phyloP scores from a whole-genome alignment of 2,888 invertebrate genomes.

The Gasteruption jaculator region DNA sequence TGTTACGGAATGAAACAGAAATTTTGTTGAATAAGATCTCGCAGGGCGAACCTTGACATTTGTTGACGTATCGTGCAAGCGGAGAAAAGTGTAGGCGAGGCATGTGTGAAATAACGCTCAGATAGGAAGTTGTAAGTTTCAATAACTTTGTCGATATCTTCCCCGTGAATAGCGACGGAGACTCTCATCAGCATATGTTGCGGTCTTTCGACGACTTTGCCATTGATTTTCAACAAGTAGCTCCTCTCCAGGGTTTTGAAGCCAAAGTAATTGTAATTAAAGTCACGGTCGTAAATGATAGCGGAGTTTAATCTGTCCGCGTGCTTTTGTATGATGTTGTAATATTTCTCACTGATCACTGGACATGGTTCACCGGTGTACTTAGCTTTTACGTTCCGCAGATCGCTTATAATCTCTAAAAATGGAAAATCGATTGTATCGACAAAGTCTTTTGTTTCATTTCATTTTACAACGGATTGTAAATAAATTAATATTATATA shows the following conservation, averaged over 20 bases:
- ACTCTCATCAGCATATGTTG: slow-evolving; percentile 99
- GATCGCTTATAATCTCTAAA: slow-evolving; percentile 85
- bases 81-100: slow-evolving; percentile 94
- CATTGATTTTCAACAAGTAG: slow-evolving; percentile 86
- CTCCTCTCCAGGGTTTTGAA: slow-evolving; percentile 97
- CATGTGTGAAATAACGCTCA: slow-evolving; percentile 95
- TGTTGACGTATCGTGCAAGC: slow-evolving; percentile 90
- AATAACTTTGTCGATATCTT: slow-evolving; percentile 87
- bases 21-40: too few relatives aligned
- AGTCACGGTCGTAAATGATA: slow-evolving; percentile 96
- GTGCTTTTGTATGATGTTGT: slow-evolving; percentile 77
- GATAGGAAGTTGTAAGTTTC: slow-evolving; percentile 95
- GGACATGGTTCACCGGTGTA: slow-evolving; percentile 65
- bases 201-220: slow-evolving; percentile 91
- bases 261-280: slow-evolving; percentile 97
- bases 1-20: neutral
- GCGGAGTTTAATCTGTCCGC: slow-evolving; percentile 90
- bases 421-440: slow-evolving; percentile 28
- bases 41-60: slow-evolving; percentile 81
- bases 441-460: slow-evolving; percentile 1
- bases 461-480: neutral
- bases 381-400: slow-evolving; percentile 73
- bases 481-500: too few relatives aligned
- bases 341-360: slow-evolving; percentile 81
- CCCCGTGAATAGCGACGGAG: slow-evolving; percentile 91